A percentile compares a stretch with the other conserved stretches of the same genome.
Conservation (phyloP, 2,888 invertebrate genomes). For the Acrocyrtus sp. region DNA sequence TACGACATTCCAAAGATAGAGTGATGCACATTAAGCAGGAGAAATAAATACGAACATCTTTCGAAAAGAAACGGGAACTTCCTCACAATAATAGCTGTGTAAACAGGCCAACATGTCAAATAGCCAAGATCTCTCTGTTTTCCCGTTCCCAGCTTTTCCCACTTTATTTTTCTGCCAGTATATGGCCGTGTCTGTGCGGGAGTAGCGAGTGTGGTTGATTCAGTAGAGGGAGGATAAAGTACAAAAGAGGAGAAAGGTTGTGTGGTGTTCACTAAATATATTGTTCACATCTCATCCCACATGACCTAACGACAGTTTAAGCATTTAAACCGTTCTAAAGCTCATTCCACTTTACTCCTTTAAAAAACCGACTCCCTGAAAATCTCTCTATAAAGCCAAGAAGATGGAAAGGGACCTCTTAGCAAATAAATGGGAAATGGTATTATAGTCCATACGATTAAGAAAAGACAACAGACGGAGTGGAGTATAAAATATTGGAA, state of each 20-base stretch:
- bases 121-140: conserved; percentile 27
- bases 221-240: not conserved
- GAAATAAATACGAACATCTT: conserved; percentile 23
- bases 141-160: conserved; percentile 12
- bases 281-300: conserved; percentile 40
- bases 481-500: conserved; percentile 25
- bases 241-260: not conserved
- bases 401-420: not conserved
- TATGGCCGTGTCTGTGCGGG: not conserved
- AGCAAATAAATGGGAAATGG: not conserved
- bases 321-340: conserved; percentile 39
- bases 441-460: conserved; percentile 13
- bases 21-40: conserved; percentile 27
- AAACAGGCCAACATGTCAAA: conserved; percentile 47
- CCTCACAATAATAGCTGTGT: conserved; percentile 21
- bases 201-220: not conserved
- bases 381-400: not conserved
- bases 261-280: conserved; percentile 27
- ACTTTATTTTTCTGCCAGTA: conserved; percentile 16
- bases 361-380: conserved; percentile 1
- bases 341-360: conserved; percentile 22
- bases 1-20: conserved; percentile 19
- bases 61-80: not conserved
- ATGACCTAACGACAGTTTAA: conserved; percentile 48
- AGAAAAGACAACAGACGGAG: conserved; percentile 9